Percentiles rank a stretch among this genome's conserved stretches.
phyloP scores from a whole-genome alignment of 2,888 invertebrate species.

The Orthosia cruda region DNA sequence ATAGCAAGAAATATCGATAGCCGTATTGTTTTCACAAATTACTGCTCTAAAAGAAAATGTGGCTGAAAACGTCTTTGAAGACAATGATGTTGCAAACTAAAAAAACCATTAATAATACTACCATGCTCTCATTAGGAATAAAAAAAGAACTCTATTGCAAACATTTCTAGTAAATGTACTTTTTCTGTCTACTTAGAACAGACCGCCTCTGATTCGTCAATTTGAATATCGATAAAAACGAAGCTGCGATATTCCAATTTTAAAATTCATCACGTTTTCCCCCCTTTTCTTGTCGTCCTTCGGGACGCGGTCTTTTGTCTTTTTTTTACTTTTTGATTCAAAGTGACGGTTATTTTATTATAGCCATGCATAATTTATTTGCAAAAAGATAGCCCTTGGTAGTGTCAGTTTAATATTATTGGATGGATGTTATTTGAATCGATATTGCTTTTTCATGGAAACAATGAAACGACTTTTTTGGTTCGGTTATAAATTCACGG shows the following conservation, averaged over 20 bases:
- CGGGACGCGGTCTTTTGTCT: conserved; percentile 48
- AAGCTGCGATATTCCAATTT: conserved; percentile 79
- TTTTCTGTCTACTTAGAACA: conserved; percentile 59
- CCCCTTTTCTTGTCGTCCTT: conserved; percentile 60
- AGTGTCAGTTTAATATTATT: conserved; percentile 7
- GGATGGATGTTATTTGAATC: neutral
- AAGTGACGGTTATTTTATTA: conserved; percentile 71
- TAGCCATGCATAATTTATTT: conserved; percentile 54
- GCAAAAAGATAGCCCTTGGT: conserved; percentile 34
- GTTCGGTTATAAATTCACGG: neutral
- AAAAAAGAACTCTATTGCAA: conserved; percentile 29
- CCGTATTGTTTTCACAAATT: conserved; percentile 2
- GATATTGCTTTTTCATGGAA: neutral
- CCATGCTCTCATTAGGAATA: neutral
- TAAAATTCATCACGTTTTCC: conserved; percentile 81
- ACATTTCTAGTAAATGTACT: conserved; percentile 29
- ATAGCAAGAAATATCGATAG: neutral
- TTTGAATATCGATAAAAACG: conserved; percentile 82
- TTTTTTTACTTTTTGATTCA: conserved; percentile 51
- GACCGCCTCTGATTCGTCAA: conserved; percentile 78
- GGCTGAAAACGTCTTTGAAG: no score
- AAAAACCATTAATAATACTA: neutral
- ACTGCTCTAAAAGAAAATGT: no score
- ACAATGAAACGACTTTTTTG: neutral
- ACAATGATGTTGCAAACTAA: no score